Evolutionary conservation across 2,888 invertebrate species (phyloP).

Genomic region (Vanessa cardui): DNA sequence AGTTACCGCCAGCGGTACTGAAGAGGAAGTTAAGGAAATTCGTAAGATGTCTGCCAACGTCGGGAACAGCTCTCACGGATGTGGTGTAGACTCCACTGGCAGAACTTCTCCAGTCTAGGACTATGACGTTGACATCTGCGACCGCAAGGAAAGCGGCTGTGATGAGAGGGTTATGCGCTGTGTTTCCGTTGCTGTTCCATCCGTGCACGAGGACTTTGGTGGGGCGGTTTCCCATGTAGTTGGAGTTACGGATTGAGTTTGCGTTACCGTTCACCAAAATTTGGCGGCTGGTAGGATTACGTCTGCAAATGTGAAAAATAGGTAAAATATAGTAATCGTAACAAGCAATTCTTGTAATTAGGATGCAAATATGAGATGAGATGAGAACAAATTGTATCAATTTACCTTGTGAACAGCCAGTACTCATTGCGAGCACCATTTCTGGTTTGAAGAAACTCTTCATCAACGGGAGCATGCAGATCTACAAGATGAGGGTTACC

Average conservation of each 20-base stretch:
- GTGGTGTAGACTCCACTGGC: slow-evolving; percentile 52
- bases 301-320: slow-evolving; percentile 45
- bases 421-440: slow-evolving; percentile 66
- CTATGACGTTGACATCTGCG: slow-evolving; percentile 57
- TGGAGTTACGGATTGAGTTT: slow-evolving; percentile 50
- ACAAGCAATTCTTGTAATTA: too few relatives aligned
- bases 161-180: slow-evolving; percentile 47
- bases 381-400: neutral
- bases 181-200: slow-evolving; percentile 54
- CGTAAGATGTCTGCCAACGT: slow-evolving; percentile 59
- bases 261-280: slow-evolving; percentile 49
- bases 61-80: slow-evolving; percentile 54
- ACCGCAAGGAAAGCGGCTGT: slow-evolving; percentile 52
- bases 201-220: slow-evolving; percentile 56
- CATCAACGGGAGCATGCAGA: slow-evolving; percentile 53
- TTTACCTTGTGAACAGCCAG: slow-evolving; percentile 59
- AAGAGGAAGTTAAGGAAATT: slow-evolving; percentile 64
- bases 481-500: slow-evolving; percentile 64
- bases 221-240: slow-evolving; percentile 48
- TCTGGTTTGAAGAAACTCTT: slow-evolving; percentile 47
- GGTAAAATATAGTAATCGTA: too few relatives aligned
- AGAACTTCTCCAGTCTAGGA: slow-evolving; percentile 60
- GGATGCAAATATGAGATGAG: neutral
- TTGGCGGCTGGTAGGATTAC: slow-evolving; percentile 48
- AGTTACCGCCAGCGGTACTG: slow-evolving; percentile 59